Evolutionary conservation across 2,797 vertebrate species (phyloP).

Genomic region (Fistularia tabacaria): DNA sequence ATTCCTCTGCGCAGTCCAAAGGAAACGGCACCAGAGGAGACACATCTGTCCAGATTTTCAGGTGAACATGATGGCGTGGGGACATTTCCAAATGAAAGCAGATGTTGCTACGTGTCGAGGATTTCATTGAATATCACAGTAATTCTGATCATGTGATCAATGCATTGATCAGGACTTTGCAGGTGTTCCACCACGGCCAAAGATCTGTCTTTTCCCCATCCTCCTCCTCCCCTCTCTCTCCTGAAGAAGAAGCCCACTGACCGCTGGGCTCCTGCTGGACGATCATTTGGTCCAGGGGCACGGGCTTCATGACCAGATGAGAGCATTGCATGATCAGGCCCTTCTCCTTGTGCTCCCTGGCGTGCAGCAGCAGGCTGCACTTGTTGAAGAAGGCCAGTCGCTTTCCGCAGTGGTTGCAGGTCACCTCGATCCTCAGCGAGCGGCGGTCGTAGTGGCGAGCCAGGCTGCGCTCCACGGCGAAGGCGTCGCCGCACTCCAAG

Average conservation of each 20-base stretch:
- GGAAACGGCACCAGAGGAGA: too few relatives aligned
- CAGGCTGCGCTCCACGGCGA: constrained; percentile 91
- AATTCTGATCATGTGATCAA: too few relatives aligned
- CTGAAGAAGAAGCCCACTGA: constrained; percentile 22
- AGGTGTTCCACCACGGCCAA: too few relatives aligned
- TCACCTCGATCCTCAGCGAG: constrained; percentile 94
- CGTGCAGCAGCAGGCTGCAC: constrained; percentile 92
- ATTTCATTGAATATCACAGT: too few relatives aligned
- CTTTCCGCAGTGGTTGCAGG: constrained; percentile 94
- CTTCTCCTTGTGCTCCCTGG: constrained; percentile 94
- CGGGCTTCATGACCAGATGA: constrained; percentile 91
- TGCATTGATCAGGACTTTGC: too few relatives aligned
- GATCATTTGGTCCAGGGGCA: constrained; percentile 94
- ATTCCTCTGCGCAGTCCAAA: too few relatives aligned
- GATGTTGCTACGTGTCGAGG: too few relatives aligned
- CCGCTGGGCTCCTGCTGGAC: constrained; percentile 83
- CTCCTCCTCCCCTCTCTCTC: too few relatives aligned
- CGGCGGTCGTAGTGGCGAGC: constrained; percentile 90
- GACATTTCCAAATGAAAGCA: too few relatives aligned
- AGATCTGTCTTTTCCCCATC: too few relatives aligned
- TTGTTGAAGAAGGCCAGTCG: constrained; percentile 97
- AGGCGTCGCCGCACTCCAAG: constrained; percentile 91
- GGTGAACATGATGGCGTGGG: too few relatives aligned
- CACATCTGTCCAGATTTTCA: too few relatives aligned
- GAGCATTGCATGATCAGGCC: constrained; percentile 98